Percentiles rank a stretch among this genome's conserved stretches.
Evolutionary conservation across 1,140 invertebrate genomes (phyloP).

Genomic region (Zaprionus capensis): DNA sequence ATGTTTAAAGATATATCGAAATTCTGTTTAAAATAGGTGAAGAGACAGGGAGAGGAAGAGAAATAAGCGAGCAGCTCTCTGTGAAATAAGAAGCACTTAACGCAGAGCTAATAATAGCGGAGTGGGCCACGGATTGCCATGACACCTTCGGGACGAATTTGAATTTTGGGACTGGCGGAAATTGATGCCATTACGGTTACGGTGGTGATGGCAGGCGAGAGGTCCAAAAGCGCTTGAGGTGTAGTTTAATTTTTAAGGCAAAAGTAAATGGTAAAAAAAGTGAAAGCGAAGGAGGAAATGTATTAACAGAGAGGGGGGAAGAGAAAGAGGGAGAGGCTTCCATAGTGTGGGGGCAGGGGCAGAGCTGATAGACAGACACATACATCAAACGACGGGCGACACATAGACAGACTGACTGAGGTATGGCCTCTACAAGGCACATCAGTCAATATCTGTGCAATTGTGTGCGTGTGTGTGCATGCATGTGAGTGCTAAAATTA

Average conservation of each 20-base stretch:
- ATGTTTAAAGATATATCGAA: neutral
- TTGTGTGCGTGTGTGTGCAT: conserved; percentile 55
- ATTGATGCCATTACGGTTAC: conserved; percentile 75
- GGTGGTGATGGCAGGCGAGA: conserved; percentile 39
- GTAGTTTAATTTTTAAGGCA: conserved; percentile 56
- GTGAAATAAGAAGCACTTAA: conserved; percentile 44
- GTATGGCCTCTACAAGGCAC: conserved; percentile 51
- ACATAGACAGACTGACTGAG: conserved; percentile 27
- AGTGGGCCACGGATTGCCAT: conserved; percentile 34
- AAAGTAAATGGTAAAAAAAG: conserved; percentile 51
- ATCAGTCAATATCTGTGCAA: conserved; percentile 77
- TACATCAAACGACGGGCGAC: conserved; percentile 64
- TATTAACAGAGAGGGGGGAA: conserved; percentile 5
- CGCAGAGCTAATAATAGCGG: conserved; percentile 46
- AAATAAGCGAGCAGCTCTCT: neutral
- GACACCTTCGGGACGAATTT: conserved; percentile 49
- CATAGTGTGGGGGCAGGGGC: conserved; percentile 25
- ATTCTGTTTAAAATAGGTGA: neutral
- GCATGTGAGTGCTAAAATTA: conserved; percentile 63
- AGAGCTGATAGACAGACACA: conserved; percentile 60
- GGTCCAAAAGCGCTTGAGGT: conserved; percentile 48
- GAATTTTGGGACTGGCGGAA: conserved; percentile 67
- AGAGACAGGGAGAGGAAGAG: no score
- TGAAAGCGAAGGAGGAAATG: conserved; percentile 51
- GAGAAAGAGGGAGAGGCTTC: neutral